Conservation (phyloP, 1,140 invertebrate species). For the Neodiprion lecontei region DNA sequence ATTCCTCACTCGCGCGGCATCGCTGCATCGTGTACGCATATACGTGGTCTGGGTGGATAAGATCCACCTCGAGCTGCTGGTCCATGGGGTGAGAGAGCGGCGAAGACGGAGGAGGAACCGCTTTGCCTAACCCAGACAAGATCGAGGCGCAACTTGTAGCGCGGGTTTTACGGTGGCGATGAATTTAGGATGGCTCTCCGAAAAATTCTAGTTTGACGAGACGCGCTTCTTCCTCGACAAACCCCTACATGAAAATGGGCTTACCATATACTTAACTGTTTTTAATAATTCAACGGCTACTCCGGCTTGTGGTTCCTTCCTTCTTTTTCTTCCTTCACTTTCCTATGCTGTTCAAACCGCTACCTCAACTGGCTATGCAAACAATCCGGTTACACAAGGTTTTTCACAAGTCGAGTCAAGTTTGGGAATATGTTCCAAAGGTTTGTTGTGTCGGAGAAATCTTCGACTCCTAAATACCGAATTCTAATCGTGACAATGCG, state of each 20-base stretch:
- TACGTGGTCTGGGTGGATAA: neutral
- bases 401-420: no score
- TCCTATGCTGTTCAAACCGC: no score
- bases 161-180: conserved; percentile 46
- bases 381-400: no score
- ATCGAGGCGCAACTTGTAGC: conserved; percentile 27
- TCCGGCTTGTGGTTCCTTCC: neutral
- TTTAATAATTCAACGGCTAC: conserved; percentile 7
- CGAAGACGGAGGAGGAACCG: neutral
- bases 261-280: conserved; percentile 7
- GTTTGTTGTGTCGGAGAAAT: no score
- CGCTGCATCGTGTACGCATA: neutral
- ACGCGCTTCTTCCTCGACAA: conserved; percentile 17
- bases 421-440: no score
- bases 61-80: neutral
- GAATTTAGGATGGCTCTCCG: conserved; percentile 44
- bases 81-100: neutral
- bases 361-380: no score
- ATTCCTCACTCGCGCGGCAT: conserved; percentile 19
- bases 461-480: no score
- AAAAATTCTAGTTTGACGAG: conserved; percentile 48
- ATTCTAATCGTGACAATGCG: no score
- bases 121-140: neutral
- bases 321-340: neutral
- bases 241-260: conserved; percentile 18